These are phyloP conservation scores for Drosophila rellima DNA, from an alignment of 2,888 invertebrate genomes.

Conservation along the genomic window DNA sequence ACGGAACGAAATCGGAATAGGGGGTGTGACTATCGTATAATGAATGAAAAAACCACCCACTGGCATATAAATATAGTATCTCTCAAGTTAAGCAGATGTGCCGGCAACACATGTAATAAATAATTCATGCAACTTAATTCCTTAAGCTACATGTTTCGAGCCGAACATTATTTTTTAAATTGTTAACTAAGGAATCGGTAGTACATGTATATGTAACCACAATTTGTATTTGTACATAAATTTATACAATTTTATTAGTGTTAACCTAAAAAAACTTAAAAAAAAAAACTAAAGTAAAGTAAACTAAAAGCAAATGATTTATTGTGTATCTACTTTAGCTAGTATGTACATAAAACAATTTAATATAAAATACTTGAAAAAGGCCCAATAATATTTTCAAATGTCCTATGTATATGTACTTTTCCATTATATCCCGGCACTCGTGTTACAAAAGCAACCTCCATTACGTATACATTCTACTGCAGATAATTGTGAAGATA, in stretches of 20 bases:
- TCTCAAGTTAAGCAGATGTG: slow-evolving; percentile 42
- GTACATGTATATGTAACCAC: slow-evolving; percentile 58
- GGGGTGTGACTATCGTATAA: slow-evolving; percentile 24
- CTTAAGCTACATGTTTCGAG: slow-evolving; percentile 66
- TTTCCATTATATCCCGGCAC: slow-evolving; percentile 48
- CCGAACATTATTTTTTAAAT: slow-evolving; percentile 65
- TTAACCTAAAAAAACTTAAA: slow-evolving; percentile 39
- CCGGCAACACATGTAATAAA: slow-evolving; percentile 70
- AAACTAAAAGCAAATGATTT: slow-evolving; percentile 48
- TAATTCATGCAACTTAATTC: slow-evolving; percentile 69
- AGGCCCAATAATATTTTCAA: slow-evolving; percentile 43
- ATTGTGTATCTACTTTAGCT: slow-evolving; percentile 43
- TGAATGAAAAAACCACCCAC: slow-evolving; percentile 11
- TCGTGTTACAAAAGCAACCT: slow-evolving; percentile 67
- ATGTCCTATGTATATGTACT: slow-evolving; percentile 25
- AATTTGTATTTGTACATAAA: slow-evolving; percentile 72
- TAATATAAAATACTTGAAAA: slow-evolving; percentile 51
- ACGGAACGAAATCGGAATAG: slow-evolving; percentile 9
- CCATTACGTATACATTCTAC: slow-evolving; percentile 41
- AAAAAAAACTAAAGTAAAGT: slow-evolving; percentile 2
- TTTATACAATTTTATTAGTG: slow-evolving; percentile 72
- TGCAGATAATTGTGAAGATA: slow-evolving; percentile 12
- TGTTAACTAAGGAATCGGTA: slow-evolving; percentile 65
- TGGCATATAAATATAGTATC: slow-evolving; percentile 19
- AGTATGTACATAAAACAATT: slow-evolving; percentile 56